Evolutionary conservation across 2,797 vertebrate genomes (phyloP).

Genomic region (Myiotriccus ornatus): DNA sequence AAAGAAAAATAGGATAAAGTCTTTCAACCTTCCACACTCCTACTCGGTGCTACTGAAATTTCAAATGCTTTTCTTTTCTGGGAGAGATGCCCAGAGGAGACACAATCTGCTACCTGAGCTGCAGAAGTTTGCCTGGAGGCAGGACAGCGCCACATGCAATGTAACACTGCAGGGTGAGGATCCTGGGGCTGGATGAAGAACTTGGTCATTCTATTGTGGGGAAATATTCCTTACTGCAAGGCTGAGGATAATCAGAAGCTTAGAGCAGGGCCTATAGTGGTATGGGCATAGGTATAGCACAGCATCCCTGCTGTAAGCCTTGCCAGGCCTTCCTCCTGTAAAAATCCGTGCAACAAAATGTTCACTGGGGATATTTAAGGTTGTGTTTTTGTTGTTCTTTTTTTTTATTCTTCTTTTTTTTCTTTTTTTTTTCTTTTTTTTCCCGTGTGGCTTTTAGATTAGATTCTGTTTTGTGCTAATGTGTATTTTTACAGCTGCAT

Average conservation of each 20-base stretch:
- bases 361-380: background rate
- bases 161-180: background rate
- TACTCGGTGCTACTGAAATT: background rate
- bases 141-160: rapidly evolving
- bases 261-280: rapidly evolving
- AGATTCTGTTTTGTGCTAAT: background rate
- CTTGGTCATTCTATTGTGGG: rapidly evolving
- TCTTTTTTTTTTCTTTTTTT: too few species aligned
- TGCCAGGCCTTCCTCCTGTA: background rate
- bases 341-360: background rate
- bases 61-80: background rate
- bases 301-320: background rate
- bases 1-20: background rate
- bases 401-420: too few species aligned
- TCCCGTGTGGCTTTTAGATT: background rate
- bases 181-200: background rate
- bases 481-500: background rate
- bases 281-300: rapidly evolving
- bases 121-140: background rate
- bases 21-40: background rate
- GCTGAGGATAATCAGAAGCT: background rate
- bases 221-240: background rate
- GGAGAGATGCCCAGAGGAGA: background rate
- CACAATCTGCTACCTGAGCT: background rate
- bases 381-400: background rate